Percentiles rank a stretch among this genome's conserved stretches.
phyloP scores from a whole-genome alignment of 64 coral and sea anemone species.

The Hydrozoanthus tunicans region DNA sequence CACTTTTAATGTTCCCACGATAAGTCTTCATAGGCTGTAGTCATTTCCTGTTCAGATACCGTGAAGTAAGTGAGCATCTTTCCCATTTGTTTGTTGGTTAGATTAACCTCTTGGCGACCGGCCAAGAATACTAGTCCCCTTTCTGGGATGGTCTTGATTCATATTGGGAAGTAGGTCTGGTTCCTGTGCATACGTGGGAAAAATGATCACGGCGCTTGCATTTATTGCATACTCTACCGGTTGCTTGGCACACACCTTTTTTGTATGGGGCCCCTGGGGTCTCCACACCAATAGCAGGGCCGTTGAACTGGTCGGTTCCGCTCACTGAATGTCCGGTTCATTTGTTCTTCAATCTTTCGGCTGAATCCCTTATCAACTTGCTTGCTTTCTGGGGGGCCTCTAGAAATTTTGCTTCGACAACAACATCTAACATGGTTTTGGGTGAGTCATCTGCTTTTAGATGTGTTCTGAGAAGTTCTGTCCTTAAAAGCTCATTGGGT shows the following conservation, averaged over 20 bases:
- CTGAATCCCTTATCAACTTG: conserved; percentile 42
- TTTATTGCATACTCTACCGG: neutral
- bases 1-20: conserved; percentile 5
- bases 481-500: conserved; percentile 1
- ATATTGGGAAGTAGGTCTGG: conserved; percentile 6
- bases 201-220: neutral
- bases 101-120: neutral
- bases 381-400: conserved; percentile 30
- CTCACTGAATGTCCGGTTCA: conserved; percentile 13
- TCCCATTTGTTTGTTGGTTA: neutral
- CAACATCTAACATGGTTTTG: conserved; percentile 27
- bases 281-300: conserved; percentile 51
- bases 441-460: conserved; percentile 10
- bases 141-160: neutral
- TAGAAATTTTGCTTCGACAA: conserved; percentile 28
- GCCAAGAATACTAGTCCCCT: neutral
- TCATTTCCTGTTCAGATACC: conserved; percentile 6
- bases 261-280: conserved; percentile 23
- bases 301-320: neutral
- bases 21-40: neutral
- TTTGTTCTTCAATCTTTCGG: conserved; percentile 12
- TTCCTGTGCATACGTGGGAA: neutral
- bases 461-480: conserved; percentile 60
- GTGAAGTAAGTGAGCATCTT: neutral
- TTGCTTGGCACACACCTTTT: neutral